Percentiles rank a stretch among this genome's conserved stretches.
Evolutionary conservation across 2,888 invertebrate genomes (phyloP).

Genomic region (Frankliniella intonsa): DNA sequence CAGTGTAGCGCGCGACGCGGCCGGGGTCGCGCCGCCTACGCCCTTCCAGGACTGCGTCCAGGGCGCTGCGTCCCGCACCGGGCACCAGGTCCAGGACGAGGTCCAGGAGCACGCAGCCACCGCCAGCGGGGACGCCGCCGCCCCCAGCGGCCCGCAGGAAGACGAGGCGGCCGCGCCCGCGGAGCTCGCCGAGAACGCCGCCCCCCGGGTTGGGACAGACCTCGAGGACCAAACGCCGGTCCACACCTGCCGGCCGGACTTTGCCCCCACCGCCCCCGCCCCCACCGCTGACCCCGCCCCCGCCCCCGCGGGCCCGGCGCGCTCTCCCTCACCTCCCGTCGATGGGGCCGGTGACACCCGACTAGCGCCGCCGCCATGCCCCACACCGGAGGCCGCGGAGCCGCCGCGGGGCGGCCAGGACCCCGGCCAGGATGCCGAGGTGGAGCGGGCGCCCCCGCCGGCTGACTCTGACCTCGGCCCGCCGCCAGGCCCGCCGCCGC

Average conservation of each 20-base stretch:
- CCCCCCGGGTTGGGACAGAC: not conserved
- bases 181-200: not conserved
- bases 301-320: not conserved
- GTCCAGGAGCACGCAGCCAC: not conserved
- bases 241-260: not conserved
- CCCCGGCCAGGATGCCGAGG: constrained; percentile 27
- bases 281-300: not conserved
- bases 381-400: not conserved
- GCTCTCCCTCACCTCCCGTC: not conserved
- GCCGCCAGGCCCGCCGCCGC: constrained; percentile 18
- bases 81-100: too few species aligned
- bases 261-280: not conserved
- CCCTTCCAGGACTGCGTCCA: not conserved
- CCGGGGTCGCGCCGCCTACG: constrained; percentile 20
- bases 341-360: not conserved
- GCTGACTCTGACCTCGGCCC: not conserved
- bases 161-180: not conserved
- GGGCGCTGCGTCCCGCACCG: not conserved
- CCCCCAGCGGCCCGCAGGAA: not conserved
- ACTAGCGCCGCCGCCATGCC: not conserved
- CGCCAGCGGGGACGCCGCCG: not conserved
- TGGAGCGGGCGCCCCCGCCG: constrained; percentile 25
- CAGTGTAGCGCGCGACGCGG: constrained; percentile 20
- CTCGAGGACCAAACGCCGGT: not conserved
- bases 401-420: not conserved